Conservation (phyloP, 2,888 invertebrate genomes). For the Perizoma flavofasciatum region DNA sequence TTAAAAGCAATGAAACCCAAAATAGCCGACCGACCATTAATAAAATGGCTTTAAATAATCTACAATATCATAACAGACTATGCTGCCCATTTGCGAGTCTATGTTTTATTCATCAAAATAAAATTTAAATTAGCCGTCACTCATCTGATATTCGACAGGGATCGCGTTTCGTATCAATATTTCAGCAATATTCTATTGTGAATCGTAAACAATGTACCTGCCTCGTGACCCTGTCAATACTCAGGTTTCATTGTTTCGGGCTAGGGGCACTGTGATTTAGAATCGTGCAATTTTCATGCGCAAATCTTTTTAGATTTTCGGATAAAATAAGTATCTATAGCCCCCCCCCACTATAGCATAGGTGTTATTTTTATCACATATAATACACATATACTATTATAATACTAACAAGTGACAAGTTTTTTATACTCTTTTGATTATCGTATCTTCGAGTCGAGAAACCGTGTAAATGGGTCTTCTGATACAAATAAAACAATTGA, state of each 20-base stretch:
- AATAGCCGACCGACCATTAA: background rate
- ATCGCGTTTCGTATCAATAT: slow-evolving; percentile 34
- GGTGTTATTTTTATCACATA: no score
- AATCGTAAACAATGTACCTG: slow-evolving; percentile 27
- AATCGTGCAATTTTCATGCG: slow-evolving; percentile 17
- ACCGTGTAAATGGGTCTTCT: no score
- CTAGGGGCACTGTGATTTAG: slow-evolving; percentile 12
- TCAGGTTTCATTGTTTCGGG: slow-evolving; percentile 24
- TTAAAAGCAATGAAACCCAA: background rate
- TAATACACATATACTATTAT: no score
- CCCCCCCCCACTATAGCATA: no score
- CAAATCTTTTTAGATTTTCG: slow-evolving; percentile 1
- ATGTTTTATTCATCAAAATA: slow-evolving; percentile 41
- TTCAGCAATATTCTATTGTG: slow-evolving; percentile 37
- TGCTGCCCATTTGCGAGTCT: slow-evolving; percentile 29
- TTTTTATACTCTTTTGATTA: no score
- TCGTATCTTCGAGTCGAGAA: no score
- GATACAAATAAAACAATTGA: no score
- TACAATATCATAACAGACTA: slow-evolving; percentile 25
- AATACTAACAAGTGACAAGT: no score
- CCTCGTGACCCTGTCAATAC: slow-evolving; percentile 28
- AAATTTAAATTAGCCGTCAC: slow-evolving; percentile 39
- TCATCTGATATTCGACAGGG: slow-evolving; percentile 21
- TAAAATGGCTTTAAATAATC: slow-evolving; percentile 16
- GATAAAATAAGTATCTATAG: no score